phyloP scores from a whole-genome alignment of 2,797 vertebrate species.

The Hybognathus amarus region DNA sequence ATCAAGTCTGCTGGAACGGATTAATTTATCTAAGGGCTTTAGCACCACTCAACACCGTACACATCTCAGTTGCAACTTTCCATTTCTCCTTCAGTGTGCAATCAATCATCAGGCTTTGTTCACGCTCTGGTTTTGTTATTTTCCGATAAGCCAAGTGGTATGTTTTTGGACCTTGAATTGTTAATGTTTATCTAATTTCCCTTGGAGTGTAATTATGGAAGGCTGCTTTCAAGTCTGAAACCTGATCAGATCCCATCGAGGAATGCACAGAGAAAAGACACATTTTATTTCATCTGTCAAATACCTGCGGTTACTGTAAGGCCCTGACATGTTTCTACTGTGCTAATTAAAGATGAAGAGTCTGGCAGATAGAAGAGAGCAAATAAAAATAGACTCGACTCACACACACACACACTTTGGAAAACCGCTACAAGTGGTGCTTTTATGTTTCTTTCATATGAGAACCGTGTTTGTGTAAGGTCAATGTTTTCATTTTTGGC shows the following conservation, averaged over 20 bases:
- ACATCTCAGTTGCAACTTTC: constrained; percentile 55
- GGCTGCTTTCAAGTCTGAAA: constrained; percentile 56
- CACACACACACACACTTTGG: constrained; percentile 1
- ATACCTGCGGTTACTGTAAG: constrained; percentile 61
- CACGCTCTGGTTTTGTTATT: constrained; percentile 62
- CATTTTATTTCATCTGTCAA: constrained; percentile 63
- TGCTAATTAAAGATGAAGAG: constrained; percentile 58
- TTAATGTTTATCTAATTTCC: constrained; percentile 48
- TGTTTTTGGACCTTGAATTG: constrained; percentile 51
- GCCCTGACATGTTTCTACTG: constrained; percentile 64
- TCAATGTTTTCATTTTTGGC: constrained; percentile 17
- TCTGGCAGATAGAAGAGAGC: constrained; percentile 31
- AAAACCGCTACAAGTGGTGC: constrained; percentile 29
- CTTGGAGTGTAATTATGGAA: constrained; percentile 47
- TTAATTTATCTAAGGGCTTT: constrained; percentile 41
- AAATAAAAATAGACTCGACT: constrained; percentile 53
- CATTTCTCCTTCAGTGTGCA: constrained; percentile 60
- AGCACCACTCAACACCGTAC: constrained; percentile 22
- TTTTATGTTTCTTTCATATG: background rate
- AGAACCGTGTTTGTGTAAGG: constrained; percentile 23
- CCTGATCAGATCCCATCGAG: constrained; percentile 53
- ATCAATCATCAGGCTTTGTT: constrained; percentile 64
- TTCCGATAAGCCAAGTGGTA: constrained; percentile 44
- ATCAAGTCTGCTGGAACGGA: constrained; percentile 29
- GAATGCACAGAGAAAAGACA: constrained; percentile 62